These are phyloP conservation scores for Lordiphosa stackelbergi DNA, from an alignment of 1,140 invertebrate species.

Conservation along the genomic window DNA sequence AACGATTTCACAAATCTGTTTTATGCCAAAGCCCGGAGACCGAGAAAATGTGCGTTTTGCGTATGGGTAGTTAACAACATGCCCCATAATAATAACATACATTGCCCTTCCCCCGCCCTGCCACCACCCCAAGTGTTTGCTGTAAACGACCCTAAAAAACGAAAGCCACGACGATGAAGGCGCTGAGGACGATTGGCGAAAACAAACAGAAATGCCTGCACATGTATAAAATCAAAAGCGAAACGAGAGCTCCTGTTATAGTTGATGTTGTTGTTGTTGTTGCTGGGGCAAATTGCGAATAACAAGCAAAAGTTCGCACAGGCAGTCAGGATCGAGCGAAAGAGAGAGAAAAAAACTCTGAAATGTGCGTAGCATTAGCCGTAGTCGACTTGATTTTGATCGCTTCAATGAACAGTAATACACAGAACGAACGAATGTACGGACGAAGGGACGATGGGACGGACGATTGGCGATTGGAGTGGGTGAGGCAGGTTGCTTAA, in stretches of 20 bases:
- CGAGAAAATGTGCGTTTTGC: constrained; percentile 53
- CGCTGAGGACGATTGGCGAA: constrained; percentile 31
- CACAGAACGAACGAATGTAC: constrained; percentile 5
- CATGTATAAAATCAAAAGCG: constrained; percentile 58
- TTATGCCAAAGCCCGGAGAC: constrained; percentile 45
- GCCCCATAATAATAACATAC: constrained; percentile 73
- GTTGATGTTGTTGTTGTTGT: constrained; percentile 18
- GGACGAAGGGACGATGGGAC: constrained; percentile 1
- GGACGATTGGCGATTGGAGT: constrained; percentile 2
- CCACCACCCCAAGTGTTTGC: constrained; percentile 49
- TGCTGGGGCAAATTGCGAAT: constrained; percentile 63
- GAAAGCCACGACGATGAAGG: constrained; percentile 40
- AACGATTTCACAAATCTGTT: constrained; percentile 74
- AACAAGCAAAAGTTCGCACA: constrained; percentile 67
- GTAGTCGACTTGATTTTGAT: constrained; percentile 75
- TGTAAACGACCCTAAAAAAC: constrained; percentile 74
- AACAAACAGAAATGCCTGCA: constrained; percentile 63
- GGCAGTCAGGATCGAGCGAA: constrained; percentile 47
- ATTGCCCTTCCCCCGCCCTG: constrained; percentile 33
- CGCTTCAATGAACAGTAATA: constrained; percentile 76
- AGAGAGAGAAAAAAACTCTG: constrained; percentile 25
- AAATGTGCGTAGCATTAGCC: constrained; percentile 73
- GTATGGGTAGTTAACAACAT: constrained; percentile 75
- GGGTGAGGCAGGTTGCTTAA: constrained; percentile 48
- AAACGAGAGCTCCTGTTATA: constrained; percentile 14